These are phyloP conservation scores for Petrocephalus zakoni DNA, from an alignment of 2,113 vertebrate species.

Conservation along the genomic window DNA sequence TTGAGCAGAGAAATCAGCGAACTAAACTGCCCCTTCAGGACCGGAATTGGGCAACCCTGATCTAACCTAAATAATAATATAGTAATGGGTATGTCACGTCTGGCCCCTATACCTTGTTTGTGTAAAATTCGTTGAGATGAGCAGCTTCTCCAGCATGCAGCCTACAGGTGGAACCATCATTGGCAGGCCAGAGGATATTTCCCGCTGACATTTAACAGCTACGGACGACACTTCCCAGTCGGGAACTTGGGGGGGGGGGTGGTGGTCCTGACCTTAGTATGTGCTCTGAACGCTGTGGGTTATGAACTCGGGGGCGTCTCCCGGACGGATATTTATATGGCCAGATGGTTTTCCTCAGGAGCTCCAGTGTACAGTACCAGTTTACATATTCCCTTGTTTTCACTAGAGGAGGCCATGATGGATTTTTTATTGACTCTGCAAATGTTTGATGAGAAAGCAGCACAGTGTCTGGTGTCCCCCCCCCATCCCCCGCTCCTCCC, in stretches of 20 bases:
- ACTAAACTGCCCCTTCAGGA: neutral
- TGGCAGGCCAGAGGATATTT: slow-evolving; percentile 40
- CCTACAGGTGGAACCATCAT: neutral
- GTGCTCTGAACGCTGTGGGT: slow-evolving; percentile 37
- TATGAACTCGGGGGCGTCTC: slow-evolving; percentile 48
- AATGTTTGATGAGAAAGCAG: slow-evolving; percentile 62
- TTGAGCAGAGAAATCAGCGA: neutral
- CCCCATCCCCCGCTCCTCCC: too few species aligned
- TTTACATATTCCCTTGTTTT: slow-evolving; percentile 57
- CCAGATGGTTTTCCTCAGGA: slow-evolving; percentile 47
- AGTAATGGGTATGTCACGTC: neutral
- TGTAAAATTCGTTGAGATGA: neutral
- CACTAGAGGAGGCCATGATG: slow-evolving; percentile 47
- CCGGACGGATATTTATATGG: slow-evolving; percentile 7
- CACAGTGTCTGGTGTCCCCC: slow-evolving; percentile 44
- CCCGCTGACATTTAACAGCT: slow-evolving; percentile 53
- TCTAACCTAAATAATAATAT: neutral
- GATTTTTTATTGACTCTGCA: slow-evolving; percentile 62
- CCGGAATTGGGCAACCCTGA: neutral
- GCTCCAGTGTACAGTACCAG: slow-evolving; percentile 34
- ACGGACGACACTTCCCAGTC: slow-evolving; percentile 37
- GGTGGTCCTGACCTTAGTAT: slow-evolving; percentile 37
- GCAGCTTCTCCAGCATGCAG: neutral
- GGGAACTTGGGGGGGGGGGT: slow-evolving; percentile 25
- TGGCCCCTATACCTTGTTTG: neutral